Evolutionary conservation across 1,140 invertebrate species (phyloP), one percentile per base, ranked within the genome.

Genomic region (Drosophila pallidifrons): DNA sequence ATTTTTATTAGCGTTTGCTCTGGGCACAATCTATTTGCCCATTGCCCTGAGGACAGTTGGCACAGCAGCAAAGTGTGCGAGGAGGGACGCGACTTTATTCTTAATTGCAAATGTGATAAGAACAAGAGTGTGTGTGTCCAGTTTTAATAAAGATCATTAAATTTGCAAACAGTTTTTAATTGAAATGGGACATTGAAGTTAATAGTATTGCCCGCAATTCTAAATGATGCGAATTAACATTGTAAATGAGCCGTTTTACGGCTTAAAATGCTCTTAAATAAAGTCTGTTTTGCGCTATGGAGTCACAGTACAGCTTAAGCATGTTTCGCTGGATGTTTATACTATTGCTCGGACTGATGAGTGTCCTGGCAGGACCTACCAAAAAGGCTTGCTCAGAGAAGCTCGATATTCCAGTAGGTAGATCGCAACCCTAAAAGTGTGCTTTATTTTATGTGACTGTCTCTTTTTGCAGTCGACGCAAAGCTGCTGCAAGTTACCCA

Each of bases 21-120:
- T 1, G 57, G 61, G 45, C 72, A 35, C n/a, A 68, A 81, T 10
- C 51, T 68, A 0, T 88, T 81, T 20, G 59, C 47, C 25, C n/a
- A 89, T 8, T 88, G 81, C 0, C 83, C 83, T 0, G 3, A 74
- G 5, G 25, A 74, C 38, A 83, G 70, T 8, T 88, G 83, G 83
- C 51, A 59, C 0, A 32, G 54, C 15, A 63, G 67, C 6, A 45
- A 70, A 13, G 10, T 4, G 11, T 88, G 83, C 41, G 71, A 88
- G 11, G 32, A 58, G 20, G 51, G 66, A 0, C 73, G 68, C 5
- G 66, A 77, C 11, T 70, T 72, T 49, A 61, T 61, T 10, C 10
- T 83, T 0, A 72, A 73, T 11, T 88, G 83, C 15, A 58, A 77
- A 16, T 69, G 60, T 28, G 45, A 51, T 51, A 1, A 52, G 4